A percentile compares a stretch with the other conserved stretches of the same genome.
These are phyloP conservation scores for Andrena haemorrhoa DNA, from an alignment of 2,888 invertebrate genomes.

Conservation along the genomic window DNA sequence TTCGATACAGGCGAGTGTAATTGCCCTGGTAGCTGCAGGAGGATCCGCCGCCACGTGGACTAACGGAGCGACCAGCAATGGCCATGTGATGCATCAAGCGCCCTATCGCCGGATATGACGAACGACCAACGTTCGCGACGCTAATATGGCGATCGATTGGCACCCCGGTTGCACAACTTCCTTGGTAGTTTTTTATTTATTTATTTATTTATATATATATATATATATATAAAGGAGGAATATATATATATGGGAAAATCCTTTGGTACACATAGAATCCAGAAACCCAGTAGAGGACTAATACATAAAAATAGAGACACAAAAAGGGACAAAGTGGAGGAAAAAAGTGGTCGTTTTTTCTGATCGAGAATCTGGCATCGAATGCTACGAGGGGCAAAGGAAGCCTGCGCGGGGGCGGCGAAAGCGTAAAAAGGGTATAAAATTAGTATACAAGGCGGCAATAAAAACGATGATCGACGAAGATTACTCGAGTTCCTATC, in stretches of 20 bases:
- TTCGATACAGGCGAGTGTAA: slow-evolving; percentile 25
- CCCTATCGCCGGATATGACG: background rate
- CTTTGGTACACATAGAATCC: too few relatives aligned
- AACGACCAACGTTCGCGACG: slow-evolving; percentile 2
- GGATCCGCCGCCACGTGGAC: slow-evolving; percentile 30
- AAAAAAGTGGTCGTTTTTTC: too few relatives aligned
- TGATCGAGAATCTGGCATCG: background rate
- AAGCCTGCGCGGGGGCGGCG: slow-evolving; percentile 5
- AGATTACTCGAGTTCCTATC: slow-evolving; percentile 65
- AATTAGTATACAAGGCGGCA: slow-evolving; percentile 58
- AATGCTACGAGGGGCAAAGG: background rate
- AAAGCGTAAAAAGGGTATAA: slow-evolving; percentile 49
- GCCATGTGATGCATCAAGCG: slow-evolving; percentile 28
- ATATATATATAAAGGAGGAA: too few relatives aligned
- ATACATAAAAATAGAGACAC: too few relatives aligned
- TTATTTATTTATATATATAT: too few relatives aligned
- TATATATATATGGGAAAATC: too few relatives aligned
- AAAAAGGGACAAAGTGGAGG: too few relatives aligned
- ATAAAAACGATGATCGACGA: slow-evolving; percentile 68
- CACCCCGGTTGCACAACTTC: background rate
- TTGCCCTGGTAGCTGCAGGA: background rate
- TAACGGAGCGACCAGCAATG: slow-evolving; percentile 19
- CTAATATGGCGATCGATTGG: slow-evolving; percentile 23
- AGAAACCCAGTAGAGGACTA: too few relatives aligned
- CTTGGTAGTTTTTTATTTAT: background rate